These are phyloP conservation scores for Hippocampus guttulatus DNA, from an alignment of 2,113 vertebrate genomes.

Conservation along the genomic window DNA sequence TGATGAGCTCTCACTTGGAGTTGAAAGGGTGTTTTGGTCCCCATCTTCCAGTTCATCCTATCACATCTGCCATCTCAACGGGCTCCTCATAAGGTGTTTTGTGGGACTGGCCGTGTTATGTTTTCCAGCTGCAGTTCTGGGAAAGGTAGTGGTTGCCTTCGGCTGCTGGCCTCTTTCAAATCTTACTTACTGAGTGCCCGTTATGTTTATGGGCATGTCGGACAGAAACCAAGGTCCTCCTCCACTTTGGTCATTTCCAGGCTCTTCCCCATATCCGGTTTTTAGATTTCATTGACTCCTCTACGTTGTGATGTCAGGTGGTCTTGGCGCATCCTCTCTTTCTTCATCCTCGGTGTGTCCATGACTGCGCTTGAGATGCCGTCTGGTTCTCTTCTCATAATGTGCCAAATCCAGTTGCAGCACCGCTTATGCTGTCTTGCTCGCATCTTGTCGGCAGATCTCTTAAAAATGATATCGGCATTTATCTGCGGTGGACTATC, in stretches of 20 bases:
- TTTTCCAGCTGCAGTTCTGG: background rate
- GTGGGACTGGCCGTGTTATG: background rate
- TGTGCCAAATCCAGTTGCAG: too few species aligned
- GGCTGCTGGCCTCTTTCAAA: background rate
- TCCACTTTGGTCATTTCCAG: background rate
- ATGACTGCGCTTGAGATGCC: too few species aligned
- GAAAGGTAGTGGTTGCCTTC: background rate
- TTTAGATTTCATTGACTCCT: too few species aligned
- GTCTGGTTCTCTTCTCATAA: too few species aligned
- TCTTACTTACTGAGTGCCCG: background rate
- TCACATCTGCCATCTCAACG: conserved; percentile 13
- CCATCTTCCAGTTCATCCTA: conserved; percentile 15
- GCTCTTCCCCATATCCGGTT: too few species aligned
- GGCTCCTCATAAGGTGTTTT: background rate
- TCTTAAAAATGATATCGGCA: background rate
- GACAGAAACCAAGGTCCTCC: background rate
- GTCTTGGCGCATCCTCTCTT: too few species aligned
- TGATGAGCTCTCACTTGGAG: conserved; percentile 23
- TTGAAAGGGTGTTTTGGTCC: conserved; percentile 49
- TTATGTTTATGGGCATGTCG: background rate
- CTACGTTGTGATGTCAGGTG: too few species aligned
- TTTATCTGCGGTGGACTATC: background rate
- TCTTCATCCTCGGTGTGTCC: too few species aligned
- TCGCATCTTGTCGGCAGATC: too few species aligned
- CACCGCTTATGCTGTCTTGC: too few species aligned